A percentile compares a stretch with the other conserved stretches of the same genome.
Evolutionary conservation across 2,797 vertebrate genomes (phyloP).

Genomic region (Premnoplex brunnescens): DNA sequence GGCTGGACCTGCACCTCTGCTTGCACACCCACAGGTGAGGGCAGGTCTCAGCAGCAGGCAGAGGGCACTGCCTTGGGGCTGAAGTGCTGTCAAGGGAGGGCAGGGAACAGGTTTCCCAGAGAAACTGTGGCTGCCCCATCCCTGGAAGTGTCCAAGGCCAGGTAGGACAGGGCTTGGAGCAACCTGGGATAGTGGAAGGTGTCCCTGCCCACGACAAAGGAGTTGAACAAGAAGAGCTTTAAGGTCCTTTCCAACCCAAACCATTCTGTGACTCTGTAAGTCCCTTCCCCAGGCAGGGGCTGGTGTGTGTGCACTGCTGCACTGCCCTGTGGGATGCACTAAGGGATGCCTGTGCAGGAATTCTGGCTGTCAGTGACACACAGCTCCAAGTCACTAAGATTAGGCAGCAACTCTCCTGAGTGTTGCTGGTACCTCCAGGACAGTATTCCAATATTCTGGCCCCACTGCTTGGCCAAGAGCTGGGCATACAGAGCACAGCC

Average conservation of each 20-base stretch:
- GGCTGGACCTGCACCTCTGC: not conserved
- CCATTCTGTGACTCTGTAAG: rapidly evolving
- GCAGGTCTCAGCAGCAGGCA: not conserved
- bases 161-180: not conserved
- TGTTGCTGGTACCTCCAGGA: not conserved
- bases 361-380: not conserved
- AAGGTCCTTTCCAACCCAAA: not conserved
- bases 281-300: rapidly evolving
- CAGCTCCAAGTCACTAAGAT: not conserved
- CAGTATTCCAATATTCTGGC: not conserved
- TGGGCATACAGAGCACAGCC: rapidly evolving
- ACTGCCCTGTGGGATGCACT: not conserved
- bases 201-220: not conserved
- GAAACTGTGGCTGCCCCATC: not conserved
- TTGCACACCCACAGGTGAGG: not conserved
- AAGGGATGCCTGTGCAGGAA: not conserved
- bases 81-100: not conserved
- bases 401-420: not conserved
- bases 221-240: not conserved
- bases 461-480: not conserved
- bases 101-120: not conserved
- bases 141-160: not conserved
- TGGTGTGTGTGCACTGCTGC: not conserved
- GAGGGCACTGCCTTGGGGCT: not conserved
- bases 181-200: not conserved